Evolutionary conservation across 2,888 invertebrate genomes (phyloP).

Genomic region (Chrysolina haemoptera): DNA sequence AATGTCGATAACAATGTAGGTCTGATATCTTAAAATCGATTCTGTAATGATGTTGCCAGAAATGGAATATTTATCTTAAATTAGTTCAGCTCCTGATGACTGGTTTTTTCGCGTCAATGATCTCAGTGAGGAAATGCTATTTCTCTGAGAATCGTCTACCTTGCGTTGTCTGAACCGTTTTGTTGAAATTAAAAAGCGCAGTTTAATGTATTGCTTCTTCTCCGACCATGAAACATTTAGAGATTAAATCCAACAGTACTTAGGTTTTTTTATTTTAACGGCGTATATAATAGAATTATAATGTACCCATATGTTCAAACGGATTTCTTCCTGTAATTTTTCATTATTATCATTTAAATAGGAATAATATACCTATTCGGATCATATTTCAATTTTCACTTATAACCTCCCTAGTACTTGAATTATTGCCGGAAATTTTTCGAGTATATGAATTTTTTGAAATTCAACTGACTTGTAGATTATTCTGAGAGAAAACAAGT

Average conservation of each 20-base stretch:
- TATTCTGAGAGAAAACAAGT: too few relatives aligned
- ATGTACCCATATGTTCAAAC: too few relatives aligned
- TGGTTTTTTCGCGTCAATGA: neutral
- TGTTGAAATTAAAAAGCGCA: neutral
- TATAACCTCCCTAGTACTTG: too few relatives aligned
- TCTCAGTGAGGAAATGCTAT: neutral
- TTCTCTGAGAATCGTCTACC: neutral
- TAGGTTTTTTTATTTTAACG: neutral
- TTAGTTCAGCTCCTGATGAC: neutral
- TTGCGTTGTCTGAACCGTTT: neutral
- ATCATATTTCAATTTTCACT: too few relatives aligned
- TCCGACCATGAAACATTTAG: neutral
- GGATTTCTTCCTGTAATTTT: too few relatives aligned
- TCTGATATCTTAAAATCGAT: neutral
- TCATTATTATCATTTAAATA: too few relatives aligned
- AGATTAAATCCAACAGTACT: constrained; percentile 3
- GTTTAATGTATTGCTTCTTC: neutral
- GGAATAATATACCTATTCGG: too few relatives aligned
- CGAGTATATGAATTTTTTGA: too few relatives aligned
- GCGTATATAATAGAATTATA: neutral
- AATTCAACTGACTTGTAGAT: too few relatives aligned
- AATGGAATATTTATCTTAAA: neutral
- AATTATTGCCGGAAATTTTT: too few relatives aligned
- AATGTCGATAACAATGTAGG: too few relatives aligned
- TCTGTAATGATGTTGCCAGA: neutral